Evolutionary conservation across 2,888 invertebrate genomes (phyloP).

Genomic region (Leucoma salicis): DNA sequence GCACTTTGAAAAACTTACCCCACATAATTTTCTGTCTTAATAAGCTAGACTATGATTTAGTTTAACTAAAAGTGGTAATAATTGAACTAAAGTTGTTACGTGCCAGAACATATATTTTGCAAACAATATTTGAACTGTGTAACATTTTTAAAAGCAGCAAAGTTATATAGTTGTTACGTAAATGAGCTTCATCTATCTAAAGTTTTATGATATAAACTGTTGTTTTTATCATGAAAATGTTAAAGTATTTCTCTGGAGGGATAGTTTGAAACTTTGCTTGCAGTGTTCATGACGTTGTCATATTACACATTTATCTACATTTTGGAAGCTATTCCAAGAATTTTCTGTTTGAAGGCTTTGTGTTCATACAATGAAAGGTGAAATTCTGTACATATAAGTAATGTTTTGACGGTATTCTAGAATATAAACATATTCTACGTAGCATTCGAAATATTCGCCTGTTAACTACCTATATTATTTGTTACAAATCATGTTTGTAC

Average conservation of each 20-base stretch:
- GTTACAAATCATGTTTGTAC: too few species aligned
- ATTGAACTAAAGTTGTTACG: too few species aligned
- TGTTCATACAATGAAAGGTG: not conserved
- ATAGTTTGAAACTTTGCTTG: conserved; percentile 9
- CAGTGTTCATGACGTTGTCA: conserved; percentile 3
- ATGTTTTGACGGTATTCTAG: too few species aligned
- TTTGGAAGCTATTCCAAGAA: not conserved
- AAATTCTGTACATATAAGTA: not conserved
- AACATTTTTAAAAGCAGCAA: not conserved
- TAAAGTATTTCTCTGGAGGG: not conserved
- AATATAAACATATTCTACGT: too few species aligned
- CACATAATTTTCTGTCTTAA: too few species aligned
- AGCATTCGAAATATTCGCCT: too few species aligned
- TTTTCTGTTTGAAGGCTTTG: not conserved
- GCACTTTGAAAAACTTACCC: too few species aligned
- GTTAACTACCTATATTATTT: too few species aligned
- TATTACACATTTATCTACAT: not conserved
- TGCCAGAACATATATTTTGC: too few species aligned
- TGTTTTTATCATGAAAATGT: not conserved
- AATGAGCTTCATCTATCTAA: not conserved
- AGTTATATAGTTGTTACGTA: not conserved
- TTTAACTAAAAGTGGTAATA: too few species aligned
- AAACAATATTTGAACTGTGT: too few species aligned
- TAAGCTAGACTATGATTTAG: too few species aligned
- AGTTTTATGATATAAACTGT: not conserved